Base-by-base conservation (phyloP, 2,113 vertebrate species). In the Triplophysa dalaica region DNA sequence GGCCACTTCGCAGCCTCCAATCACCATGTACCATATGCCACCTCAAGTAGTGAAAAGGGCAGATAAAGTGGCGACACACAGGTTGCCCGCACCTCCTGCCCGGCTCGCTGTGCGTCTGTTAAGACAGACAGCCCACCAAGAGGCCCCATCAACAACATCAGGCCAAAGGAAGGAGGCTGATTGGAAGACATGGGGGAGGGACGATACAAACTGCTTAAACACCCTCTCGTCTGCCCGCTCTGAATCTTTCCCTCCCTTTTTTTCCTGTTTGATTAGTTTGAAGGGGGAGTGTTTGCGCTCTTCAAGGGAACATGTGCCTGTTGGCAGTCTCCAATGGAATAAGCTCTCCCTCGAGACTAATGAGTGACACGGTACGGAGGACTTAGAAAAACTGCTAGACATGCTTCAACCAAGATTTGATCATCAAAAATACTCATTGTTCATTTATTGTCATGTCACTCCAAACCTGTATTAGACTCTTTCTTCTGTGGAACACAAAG, bases 261-360 rank as follows among this genome's bases (percentile, higher is more conserved):
- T 45, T 65, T 24, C 74, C 50, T 66, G 72, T 65, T 65, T 65
- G 66, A 70, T 79, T 70, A 79, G 56, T 52, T 62, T 14, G 11
- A 24, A 68, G 19, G 21, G 54, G 63, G 52, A 61, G 72, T 68
- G 75, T 69, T 58, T 67, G 77, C 4, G 19, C 70, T 66, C 50
- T 85, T 38, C 22, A 62, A 70, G 85, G 82, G 85, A 86, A 84
- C 79, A 84, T 89, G 86, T 80, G 87, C 85, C 85, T 84, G 24
- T 79, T 79, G 62, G 83, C 60, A 52, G 48, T 13, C 83, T 65
- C 43, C 62, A 60, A 58, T 78, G 78, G 80, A 79, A 68, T 62
- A 81, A 84, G 75, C 22, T 43, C 70, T 84, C 87, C 86, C 82
- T 70, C 10, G 88, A 85, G 87, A 85, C 80, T 75, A 66, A 69